Percentiles rank a stretch among this genome's conserved stretches.
Conservation (phyloP, 2,888 invertebrate genomes). For the Stictocephala bisonia region DNA sequence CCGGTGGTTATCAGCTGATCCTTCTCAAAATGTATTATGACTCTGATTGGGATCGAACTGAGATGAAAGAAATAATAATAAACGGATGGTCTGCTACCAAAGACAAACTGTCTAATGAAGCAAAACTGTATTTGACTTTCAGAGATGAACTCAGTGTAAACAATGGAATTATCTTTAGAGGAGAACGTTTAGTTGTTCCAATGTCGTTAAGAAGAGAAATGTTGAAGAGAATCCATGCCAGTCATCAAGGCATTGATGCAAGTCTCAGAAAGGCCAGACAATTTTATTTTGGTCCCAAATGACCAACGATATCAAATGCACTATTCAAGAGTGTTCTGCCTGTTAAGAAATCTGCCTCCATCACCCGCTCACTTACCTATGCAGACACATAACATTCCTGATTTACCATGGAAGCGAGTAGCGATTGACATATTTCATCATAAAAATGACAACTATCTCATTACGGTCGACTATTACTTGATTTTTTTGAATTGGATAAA, state of each 20-base stretch:
- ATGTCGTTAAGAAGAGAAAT: not conserved
- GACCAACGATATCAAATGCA: not conserved
- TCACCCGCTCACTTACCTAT: not conserved
- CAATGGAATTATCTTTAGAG: not conserved
- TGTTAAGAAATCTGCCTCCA: not conserved
- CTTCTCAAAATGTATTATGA: no score
- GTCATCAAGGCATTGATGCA: no score
- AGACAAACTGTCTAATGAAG: not conserved
- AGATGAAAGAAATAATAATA: not conserved
- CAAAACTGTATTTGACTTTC: not conserved
- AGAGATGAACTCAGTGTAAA: not conserved
- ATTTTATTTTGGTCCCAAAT: not conserved
- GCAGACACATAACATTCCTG: not conserved
- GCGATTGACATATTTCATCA: conserved; percentile 1
- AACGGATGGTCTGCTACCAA: not conserved
- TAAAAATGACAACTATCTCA: not conserved
- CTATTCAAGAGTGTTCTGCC: not conserved
- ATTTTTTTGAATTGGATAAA: no score
- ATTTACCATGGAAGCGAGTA: not conserved
- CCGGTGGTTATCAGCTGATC: no score
- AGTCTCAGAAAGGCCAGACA: not conserved
- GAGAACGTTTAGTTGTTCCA: not conserved
- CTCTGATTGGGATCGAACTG: not conserved
- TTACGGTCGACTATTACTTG: not conserved
- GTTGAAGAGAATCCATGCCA: not conserved